Conservation (phyloP, 2,113 vertebrate species). For the Tiliqua scincoides region DNA sequence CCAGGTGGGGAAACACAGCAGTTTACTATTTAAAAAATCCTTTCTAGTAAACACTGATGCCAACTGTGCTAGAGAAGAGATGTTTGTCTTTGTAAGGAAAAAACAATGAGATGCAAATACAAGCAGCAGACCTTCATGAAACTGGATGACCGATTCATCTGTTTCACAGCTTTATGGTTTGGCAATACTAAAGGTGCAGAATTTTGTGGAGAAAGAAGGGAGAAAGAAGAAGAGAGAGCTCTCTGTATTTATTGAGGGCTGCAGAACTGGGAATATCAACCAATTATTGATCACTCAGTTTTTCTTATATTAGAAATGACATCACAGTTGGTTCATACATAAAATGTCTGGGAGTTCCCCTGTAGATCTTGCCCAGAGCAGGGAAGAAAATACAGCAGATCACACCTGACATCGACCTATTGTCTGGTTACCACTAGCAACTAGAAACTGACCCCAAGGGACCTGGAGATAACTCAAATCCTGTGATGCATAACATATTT, state of each 20-base stretch:
- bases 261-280: not conserved
- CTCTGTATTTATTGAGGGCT: not conserved
- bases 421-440: not conserved
- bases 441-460: not conserved
- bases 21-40: not conserved
- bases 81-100: too few relatives aligned
- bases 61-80: not conserved
- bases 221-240: not conserved
- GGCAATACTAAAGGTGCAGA: not conserved
- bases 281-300: not conserved
- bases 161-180: not conserved
- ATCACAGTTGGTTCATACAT: not conserved
- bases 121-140: not conserved
- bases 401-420: not conserved
- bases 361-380: not conserved
- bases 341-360: not conserved
- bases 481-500: not conserved
- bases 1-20: not conserved
- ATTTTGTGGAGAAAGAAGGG: not conserved
- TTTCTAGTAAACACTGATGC: not conserved
- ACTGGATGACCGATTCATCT: not conserved
- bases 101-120: not conserved
- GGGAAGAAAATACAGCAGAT: not conserved
- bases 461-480: not conserved
- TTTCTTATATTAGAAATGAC: not conserved